A percentile compares a stretch with the other conserved stretches of the same genome.
phyloP scores from a whole-genome alignment of 2,113 vertebrate species.

The Butorides virescens region DNA sequence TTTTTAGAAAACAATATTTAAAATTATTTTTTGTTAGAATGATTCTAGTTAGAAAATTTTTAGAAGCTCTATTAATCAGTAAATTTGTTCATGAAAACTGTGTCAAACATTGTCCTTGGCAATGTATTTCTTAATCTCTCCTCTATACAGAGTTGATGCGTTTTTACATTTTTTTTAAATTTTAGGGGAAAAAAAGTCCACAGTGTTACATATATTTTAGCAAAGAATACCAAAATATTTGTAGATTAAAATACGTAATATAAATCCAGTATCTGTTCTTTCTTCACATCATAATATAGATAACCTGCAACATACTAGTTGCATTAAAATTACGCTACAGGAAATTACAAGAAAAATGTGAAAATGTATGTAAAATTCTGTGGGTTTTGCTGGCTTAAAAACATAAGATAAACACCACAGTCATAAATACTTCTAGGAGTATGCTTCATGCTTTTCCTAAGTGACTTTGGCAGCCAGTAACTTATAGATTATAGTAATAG shows the following conservation, averaged over 20 bases:
- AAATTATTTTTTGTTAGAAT: not conserved
- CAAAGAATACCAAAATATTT: not conserved
- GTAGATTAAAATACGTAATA: not conserved
- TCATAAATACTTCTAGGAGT: not conserved
- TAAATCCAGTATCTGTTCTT: not conserved
- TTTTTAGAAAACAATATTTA: not conserved
- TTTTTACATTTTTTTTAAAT: not conserved
- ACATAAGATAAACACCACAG: not conserved
- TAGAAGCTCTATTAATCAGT: not conserved
- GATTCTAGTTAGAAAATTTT: not conserved
- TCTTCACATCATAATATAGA: not conserved
- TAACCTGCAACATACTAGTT: not conserved
- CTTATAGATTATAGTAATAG: not conserved
- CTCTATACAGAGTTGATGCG: not conserved
- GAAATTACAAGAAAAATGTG: not conserved
- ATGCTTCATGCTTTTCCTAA: not conserved
- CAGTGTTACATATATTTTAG: not conserved
- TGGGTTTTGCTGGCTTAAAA: not conserved
- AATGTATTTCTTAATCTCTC: not conserved
- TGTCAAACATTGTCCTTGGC: not conserved
- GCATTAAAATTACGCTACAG: not conserved
- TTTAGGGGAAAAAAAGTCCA: not conserved
- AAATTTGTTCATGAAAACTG: not conserved
- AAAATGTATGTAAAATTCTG: not conserved
- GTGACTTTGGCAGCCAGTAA: not conserved